Percentiles rank a stretch among this genome's conserved stretches.
Evolutionary conservation across 2,113 vertebrate species (phyloP).

Genomic region (cattle (Bos taurus)): DNA sequence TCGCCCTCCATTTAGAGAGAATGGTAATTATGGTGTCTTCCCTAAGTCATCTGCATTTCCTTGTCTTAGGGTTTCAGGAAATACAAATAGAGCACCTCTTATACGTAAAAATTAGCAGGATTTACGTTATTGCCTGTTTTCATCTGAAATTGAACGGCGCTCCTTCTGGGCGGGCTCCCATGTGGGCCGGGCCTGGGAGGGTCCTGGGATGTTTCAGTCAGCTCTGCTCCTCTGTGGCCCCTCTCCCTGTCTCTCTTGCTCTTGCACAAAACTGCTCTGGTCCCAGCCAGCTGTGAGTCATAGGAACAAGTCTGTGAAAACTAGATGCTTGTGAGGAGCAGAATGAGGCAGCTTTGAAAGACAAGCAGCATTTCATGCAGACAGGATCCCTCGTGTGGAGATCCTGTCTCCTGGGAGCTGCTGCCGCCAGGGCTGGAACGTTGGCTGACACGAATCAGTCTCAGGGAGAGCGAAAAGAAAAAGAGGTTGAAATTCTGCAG

Average conservation of each 20-base stretch:
- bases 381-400: neutral
- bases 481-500: accelerated
- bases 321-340: neutral
- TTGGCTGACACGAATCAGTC: neutral
- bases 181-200: accelerated
- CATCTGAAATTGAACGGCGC: neutral
- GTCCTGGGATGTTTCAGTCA: accelerated
- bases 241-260: neutral
- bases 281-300: neutral
- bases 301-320: neutral
- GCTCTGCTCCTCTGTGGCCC: neutral
- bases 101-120: neutral
- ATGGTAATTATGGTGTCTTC: neutral
- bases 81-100: neutral
- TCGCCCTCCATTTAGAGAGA: neutral
- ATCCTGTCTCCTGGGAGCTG: neutral
- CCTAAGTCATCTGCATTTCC: conserved; percentile 37
- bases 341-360: neutral
- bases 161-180: neutral
- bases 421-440: neutral
- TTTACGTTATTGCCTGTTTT: neutral
- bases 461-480: neutral
- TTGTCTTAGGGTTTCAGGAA: conserved; percentile 33
- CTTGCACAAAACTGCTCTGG: too few relatives aligned
- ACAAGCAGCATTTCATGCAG: neutral